Evolutionary conservation across 1,140 invertebrate species (phyloP), one percentile per base, ranked within the genome.

Genomic region (Megalonaias nervosa): DNA sequence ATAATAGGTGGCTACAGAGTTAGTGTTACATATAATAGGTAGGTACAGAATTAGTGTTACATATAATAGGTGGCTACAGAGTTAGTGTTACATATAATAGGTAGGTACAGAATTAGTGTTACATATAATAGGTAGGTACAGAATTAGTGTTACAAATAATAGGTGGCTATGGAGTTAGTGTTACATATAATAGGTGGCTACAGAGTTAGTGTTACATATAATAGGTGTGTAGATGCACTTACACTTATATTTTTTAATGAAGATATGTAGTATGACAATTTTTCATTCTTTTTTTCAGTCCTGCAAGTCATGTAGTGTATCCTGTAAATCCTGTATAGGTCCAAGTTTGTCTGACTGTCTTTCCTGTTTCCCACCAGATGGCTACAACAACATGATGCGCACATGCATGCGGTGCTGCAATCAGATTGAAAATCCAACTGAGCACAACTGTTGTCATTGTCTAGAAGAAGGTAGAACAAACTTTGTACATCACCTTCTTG

Each of bases 351-450:
- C 69, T 56, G 75, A 77, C 23, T 77, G 75, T 60, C 31, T 77
- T 17, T 70, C 75, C 48, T 77, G 75, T 58, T 70, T 67, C 19
- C 31, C 75, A n/a, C 70, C 75, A 23, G 71, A 60, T 17, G 75
- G 75, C 23, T 77, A 77, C 64, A 77, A 77, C 56, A 77, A 71
- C 67, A 31, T 77, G 58, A 31, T 71, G 60, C 68, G 75, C 26
- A 58, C 60, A 55, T 77, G 75, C 66, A 67, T 77, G 68, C 71
- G 38, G 48, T 77, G 75, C 31, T 77, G 75, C 48, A 16, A 61
- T 4, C 13, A 48, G 14, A 56, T 55, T 58, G 67, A 68, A 21
- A 23, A 64, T 21, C 17, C 31, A 16, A 55, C 60, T 5, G 2
- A 71, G 3, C 71, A 71, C 14, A 64, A 66, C 56, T 77, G 75